phyloP scores from a whole-genome alignment of 2,797 vertebrate genomes.

The Limosa lapponica region DNA sequence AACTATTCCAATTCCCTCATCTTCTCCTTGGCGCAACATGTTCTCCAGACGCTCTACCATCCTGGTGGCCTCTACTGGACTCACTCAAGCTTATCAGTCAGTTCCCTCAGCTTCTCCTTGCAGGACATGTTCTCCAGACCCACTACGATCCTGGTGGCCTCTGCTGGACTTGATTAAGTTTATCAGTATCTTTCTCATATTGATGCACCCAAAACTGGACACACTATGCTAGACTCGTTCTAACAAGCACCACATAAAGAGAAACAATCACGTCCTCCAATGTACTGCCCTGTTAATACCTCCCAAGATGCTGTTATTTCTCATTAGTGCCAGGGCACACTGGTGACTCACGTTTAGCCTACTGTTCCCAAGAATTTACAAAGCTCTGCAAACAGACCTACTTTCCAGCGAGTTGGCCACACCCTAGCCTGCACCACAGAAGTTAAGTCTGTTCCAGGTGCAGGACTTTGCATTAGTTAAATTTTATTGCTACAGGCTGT shows the following conservation, averaged over 20 bases:
- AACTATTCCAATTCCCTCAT: neutral
- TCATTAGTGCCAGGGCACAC: neutral
- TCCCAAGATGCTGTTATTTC: neutral
- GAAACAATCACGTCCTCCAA: fast-evolving
- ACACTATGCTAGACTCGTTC: neutral
- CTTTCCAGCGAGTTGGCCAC: neutral
- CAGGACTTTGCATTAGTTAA: neutral
- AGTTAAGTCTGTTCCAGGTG: neutral
- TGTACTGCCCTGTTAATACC: neutral
- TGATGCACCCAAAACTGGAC: neutral
- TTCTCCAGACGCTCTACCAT: neutral
- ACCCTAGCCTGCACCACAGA: neutral
- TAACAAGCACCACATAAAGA: neutral
- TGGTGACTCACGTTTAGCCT: neutral
- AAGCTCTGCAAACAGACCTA: neutral
- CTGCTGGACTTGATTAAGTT: neutral
- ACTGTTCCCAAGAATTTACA: neutral
- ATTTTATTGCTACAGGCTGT: neutral
- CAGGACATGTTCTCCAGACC: neutral
- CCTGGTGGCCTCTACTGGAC: neutral
- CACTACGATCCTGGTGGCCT: neutral
- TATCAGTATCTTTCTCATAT: neutral
- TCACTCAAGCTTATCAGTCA: neutral
- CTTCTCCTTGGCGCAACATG: neutral
- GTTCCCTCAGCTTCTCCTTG: neutral